phyloP scores from a whole-genome alignment of 2,797 vertebrate species.

The Channa striata region DNA sequence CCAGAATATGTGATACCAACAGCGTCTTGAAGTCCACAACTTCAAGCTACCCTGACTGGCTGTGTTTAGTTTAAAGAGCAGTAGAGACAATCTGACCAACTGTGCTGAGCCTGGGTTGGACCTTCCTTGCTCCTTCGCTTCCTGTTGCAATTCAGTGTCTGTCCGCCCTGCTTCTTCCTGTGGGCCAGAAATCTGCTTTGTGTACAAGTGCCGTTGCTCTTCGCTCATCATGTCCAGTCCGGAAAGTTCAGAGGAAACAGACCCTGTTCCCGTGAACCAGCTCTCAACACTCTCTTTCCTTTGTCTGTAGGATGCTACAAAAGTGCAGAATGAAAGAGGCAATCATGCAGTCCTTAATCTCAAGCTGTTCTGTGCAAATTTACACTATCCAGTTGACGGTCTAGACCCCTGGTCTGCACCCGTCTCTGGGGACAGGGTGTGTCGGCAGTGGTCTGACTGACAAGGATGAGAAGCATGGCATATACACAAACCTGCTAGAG shows the following conservation, averaged over 20 bases:
- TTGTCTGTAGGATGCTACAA: constrained; percentile 7
- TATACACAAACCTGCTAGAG: constrained; percentile 37
- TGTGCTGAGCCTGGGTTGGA: constrained; percentile 67
- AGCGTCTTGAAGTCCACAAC: constrained; percentile 18
- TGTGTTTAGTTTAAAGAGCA: constrained; percentile 42
- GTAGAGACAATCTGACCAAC: constrained; percentile 47
- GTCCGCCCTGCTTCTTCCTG: constrained; percentile 81
- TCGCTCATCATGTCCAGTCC: constrained; percentile 6
- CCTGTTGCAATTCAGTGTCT: constrained; percentile 71
- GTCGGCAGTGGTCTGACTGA: constrained; percentile 54
- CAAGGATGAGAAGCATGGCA: constrained; percentile 67
- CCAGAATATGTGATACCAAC: constrained; percentile 21
- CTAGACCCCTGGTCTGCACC: constrained; percentile 62
- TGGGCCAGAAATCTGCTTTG: constrained; percentile 65
- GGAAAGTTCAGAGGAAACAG: constrained; percentile 39
- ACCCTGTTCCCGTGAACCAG: constrained; percentile 32
- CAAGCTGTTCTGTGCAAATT: constrained; percentile 48
- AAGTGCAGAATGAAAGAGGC: constrained; percentile 20
- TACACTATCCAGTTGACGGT: constrained; percentile 38
- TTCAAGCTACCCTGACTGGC: constrained; percentile 17
- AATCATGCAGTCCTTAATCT: constrained; percentile 55
- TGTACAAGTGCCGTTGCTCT: constrained; percentile 35
- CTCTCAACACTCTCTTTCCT: constrained; percentile 32
- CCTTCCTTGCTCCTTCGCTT: constrained; percentile 80
- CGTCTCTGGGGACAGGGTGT: constrained; percentile 75